These are phyloP conservation scores for Octodon degus DNA, from an alignment of 2,113 vertebrate species.

Conservation along the genomic window DNA sequence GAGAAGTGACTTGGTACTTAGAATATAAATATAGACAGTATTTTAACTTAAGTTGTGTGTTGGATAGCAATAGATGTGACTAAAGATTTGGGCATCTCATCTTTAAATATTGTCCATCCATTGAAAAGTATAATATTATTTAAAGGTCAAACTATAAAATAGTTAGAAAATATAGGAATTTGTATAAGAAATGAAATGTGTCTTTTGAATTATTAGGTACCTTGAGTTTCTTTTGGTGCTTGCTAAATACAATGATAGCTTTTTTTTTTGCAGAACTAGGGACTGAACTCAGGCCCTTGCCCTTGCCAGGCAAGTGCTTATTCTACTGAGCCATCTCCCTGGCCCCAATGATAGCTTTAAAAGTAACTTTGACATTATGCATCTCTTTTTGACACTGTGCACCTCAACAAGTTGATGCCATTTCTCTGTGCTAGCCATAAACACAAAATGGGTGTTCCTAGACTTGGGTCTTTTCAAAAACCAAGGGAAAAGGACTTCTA, in stretches of 20 bases:
- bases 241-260: background rate
- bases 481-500: slow-evolving; percentile 39
- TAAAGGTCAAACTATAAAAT: background rate
- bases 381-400: background rate
- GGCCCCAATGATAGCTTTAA: background rate
- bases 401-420: background rate
- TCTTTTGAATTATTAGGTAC: slow-evolving; percentile 49
- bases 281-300: no score
- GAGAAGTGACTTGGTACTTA: background rate
- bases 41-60: slow-evolving; percentile 15
- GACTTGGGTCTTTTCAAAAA: slow-evolving; percentile 53
- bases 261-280: no score
- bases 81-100: slow-evolving; percentile 3
- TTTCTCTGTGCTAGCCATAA: slow-evolving; percentile 9
- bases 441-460: background rate
- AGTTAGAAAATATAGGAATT: slow-evolving; percentile 32
- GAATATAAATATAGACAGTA: background rate
- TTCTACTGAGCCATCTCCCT: no score
- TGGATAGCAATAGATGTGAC: slow-evolving; percentile 12
- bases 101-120: background rate
- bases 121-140: background rate
- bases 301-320: no score
- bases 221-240: slow-evolving; percentile 20
- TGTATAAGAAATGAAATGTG: background rate
- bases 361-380: background rate